These are phyloP conservation scores for Drosophila azteca DNA, from an alignment of 1,140 invertebrate genomes.

Conservation along the genomic window DNA sequence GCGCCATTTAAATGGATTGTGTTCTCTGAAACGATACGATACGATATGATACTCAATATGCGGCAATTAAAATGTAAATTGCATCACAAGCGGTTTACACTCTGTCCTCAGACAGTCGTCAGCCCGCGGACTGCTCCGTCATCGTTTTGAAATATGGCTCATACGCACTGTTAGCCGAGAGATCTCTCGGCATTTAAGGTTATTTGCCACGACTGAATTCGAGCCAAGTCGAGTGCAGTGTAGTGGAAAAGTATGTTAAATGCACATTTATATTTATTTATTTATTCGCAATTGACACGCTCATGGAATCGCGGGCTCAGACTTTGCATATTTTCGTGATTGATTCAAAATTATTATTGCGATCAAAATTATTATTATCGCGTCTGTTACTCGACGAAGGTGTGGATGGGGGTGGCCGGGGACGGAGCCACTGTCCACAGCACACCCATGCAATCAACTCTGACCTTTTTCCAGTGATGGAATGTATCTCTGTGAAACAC, in stretches of 20 bases:
- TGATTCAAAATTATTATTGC: constrained; percentile 56
- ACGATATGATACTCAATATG: constrained; percentile 34
- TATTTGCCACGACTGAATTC: constrained; percentile 28
- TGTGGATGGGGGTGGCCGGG: not conserved
- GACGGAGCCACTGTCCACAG: not conserved
- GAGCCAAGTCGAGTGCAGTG: too few relatives aligned
- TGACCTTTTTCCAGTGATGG: constrained; percentile 38
- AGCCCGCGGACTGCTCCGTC: constrained; percentile 29
- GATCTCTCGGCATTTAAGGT: constrained; percentile 46
- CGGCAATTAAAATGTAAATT: constrained; percentile 81
- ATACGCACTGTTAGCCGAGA: constrained; percentile 62
- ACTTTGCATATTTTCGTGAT: constrained; percentile 66
- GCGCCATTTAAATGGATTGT: constrained; percentile 67
- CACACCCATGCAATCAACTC: constrained; percentile 53
- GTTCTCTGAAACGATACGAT: constrained; percentile 33
- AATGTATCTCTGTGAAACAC: constrained; percentile 29
- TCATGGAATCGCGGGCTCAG: constrained; percentile 16
- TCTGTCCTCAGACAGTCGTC: constrained; percentile 31
- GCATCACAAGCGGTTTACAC: constrained; percentile 69
- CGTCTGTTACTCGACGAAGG: constrained; percentile 13
- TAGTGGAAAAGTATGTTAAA: constrained; percentile 46
- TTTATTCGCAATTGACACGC: constrained; percentile 57
- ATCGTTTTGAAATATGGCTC: constrained; percentile 66
- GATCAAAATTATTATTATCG: constrained; percentile 39
- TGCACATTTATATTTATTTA: constrained; percentile 31